Evolutionary conservation across 2,113 vertebrate genomes (phyloP), one percentile per base, ranked within the genome.

Genomic region (Boleophthalmus pectinirostris): DNA sequence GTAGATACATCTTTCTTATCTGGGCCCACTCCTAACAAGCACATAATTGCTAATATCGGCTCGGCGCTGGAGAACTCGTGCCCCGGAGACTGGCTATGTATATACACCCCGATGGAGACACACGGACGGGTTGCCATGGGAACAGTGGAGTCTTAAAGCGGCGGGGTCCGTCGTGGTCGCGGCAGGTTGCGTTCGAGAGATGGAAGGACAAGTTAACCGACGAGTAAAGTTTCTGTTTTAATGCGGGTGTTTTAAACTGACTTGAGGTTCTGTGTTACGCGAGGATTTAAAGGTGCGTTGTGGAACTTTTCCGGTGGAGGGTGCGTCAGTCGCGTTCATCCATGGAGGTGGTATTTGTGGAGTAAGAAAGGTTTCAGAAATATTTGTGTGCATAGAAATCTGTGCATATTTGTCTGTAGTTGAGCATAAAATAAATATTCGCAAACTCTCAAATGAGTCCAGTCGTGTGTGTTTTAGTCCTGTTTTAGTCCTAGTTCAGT

Each of bases 21-120:
- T 89, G 68, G n/a, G 25, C 80, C 85, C 83, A 70, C 80, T 90
- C 78, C 87, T 92, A 91, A 92, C 91, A 91, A 91, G 91, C 90
- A 92, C 91, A 90, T 92, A 90, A 92, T 92, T 92, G 91, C 89
- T 90, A 91, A 92, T 92, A 92, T 92, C 90, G 90, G 86, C 85
- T 84, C 90, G 70, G 89, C 85, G 89, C 83, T 72, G 73, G 81
- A 83, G 88, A 86, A 90, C 29, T 83, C 82, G 85, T 80, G 75
- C 89, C 85, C 88, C 13, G 60, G 88, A 89, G 89, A 90, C 75
- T 66, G 67, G 82, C 89, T 89, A 88, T 91, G 88, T 88, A 89
- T 89, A 88, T 81, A 88, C 87, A 87, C 65, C 77, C 84, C 74
- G 80, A 89, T 87, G 77, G 79, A 87, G 85, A 86, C 83, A 88